A percentile compares a stretch with the other conserved stretches of the same genome.
phyloP scores from a whole-genome alignment of 2,888 invertebrate genomes.

The Theodoxus fluviatilis region DNA sequence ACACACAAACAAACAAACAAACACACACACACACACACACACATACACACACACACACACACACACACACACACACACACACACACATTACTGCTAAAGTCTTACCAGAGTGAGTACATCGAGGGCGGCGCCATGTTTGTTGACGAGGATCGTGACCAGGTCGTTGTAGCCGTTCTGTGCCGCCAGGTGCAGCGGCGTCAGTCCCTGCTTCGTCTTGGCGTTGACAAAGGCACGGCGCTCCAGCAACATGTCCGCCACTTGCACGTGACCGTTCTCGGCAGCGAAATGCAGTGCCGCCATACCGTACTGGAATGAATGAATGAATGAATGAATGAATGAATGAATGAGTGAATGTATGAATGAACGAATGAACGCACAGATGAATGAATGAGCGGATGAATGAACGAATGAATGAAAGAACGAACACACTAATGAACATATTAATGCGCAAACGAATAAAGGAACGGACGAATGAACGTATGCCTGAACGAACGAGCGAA shows the following conservation, averaged over 20 bases:
- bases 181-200: slow-evolving; percentile 95
- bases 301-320: slow-evolving; percentile 59
- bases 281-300: slow-evolving; percentile 93
- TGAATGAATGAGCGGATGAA: background rate
- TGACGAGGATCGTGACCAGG: slow-evolving; percentile 86
- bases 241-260: slow-evolving; percentile 75
- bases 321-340: too few species aligned
- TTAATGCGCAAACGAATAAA: background rate
- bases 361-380: background rate
- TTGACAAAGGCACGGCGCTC: slow-evolving; percentile 98
- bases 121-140: slow-evolving; percentile 92
- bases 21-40: slow-evolving; percentile 17
- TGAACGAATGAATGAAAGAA: background rate
- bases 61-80: background rate
- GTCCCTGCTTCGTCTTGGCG: slow-evolving; percentile 94
- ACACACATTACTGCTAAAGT: background rate
- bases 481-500: background rate
- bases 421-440: background rate
- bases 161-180: slow-evolving; percentile 95
- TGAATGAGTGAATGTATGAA: background rate
- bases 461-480: background rate
- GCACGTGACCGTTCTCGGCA: slow-evolving; percentile 82
- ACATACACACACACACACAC: slow-evolving; percentile 17
- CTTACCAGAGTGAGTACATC: slow-evolving; percentile 87
- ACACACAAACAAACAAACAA: background rate